Conservation (phyloP, 2,888 invertebrate species). For the Prosopocoilus inquinatus region DNA sequence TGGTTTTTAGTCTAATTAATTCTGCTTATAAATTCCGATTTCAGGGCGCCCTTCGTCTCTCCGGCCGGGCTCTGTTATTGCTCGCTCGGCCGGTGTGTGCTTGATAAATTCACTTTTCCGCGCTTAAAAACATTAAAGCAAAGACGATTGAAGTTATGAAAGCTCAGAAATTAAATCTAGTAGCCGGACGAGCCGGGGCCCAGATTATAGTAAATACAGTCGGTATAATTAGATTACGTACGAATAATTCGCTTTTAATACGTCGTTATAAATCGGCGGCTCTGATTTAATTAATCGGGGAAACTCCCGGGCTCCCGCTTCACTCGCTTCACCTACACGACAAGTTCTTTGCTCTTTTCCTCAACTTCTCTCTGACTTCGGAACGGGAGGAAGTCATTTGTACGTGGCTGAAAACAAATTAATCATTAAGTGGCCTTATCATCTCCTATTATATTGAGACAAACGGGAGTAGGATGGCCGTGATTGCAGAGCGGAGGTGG, state of each 20-base stretch:
- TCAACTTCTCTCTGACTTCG: not conserved
- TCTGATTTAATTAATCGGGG: constrained; percentile 37
- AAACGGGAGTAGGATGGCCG: constrained; percentile 42
- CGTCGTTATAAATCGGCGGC: constrained; percentile 46
- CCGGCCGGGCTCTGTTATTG: constrained; percentile 40
- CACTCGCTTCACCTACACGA: not conserved
- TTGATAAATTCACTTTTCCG: constrained; percentile 53
- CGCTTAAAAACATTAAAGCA: constrained; percentile 33
- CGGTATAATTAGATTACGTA: constrained; percentile 51
- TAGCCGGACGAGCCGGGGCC: constrained; percentile 29
- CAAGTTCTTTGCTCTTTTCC: constrained; percentile 2
- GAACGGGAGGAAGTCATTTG: constrained; percentile 24
- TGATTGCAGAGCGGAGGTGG: constrained; percentile 42
- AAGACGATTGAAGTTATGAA: constrained; percentile 52
- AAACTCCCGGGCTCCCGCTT: not conserved
- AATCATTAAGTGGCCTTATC: constrained; percentile 33
- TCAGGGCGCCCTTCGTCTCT: constrained; percentile 29
- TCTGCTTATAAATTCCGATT: constrained; percentile 57
- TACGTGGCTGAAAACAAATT: constrained; percentile 33
- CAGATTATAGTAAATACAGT: constrained; percentile 49
- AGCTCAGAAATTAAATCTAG: constrained; percentile 51
- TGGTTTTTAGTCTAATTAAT: constrained; percentile 57
- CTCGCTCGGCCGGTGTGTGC: constrained; percentile 50
- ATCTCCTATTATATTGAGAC: constrained; percentile 39
- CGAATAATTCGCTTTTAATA: constrained; percentile 50